Base-by-base conservation (phyloP, 1,140 invertebrate species). In the Piezodorus guildinii region DNA sequence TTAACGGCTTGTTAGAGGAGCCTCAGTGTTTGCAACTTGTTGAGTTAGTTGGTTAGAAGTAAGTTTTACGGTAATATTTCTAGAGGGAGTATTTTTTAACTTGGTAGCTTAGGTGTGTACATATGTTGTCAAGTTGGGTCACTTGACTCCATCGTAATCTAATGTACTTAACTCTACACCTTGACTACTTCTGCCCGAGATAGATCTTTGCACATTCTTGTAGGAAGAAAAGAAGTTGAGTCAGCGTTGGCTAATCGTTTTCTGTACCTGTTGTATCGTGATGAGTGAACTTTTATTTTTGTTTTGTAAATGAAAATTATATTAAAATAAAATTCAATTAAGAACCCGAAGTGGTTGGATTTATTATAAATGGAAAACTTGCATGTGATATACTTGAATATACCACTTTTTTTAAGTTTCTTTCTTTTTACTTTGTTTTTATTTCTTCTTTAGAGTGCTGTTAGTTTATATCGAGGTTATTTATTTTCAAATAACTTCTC, bases 131-230 rank as follows among this genome's bases (percentile, higher is more conserved):
- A 14, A 23, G 19, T n/a, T 52, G n/a, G n/a, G 16, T 19, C n/a
- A 14, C 51, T 19, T 52, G 51, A 19, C 51, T 23, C 16, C 21
- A 52, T 19, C 51, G 16, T 52, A 19, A 14, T 19, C 16, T 52
- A 52, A 52, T 23, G 51, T 52, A 52, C 51, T 52, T 52, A 52
- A 52, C 15, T 46, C 27, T 46, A 46, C 45, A 52, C 51, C 51
- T 52, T 52, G 51, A 52, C 51, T 23, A 52, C 21, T 19, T 52
- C 51, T 52, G n/a, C 4, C 51, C 21, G n/a, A n/a, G 51, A 21
- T 19, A 52, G n/a, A 52, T 19, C 19, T 12, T 52, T 52, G 45
- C 21, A 52, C 51, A 52, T n/a, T 52, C 21, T 52, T 52, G 19
- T 19, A 52, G 27, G 27, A 30, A 30, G 51, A 19, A 19, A 19